Conservation (phyloP, 2,797 vertebrate genomes). For the Gambelia wislizenii region DNA sequence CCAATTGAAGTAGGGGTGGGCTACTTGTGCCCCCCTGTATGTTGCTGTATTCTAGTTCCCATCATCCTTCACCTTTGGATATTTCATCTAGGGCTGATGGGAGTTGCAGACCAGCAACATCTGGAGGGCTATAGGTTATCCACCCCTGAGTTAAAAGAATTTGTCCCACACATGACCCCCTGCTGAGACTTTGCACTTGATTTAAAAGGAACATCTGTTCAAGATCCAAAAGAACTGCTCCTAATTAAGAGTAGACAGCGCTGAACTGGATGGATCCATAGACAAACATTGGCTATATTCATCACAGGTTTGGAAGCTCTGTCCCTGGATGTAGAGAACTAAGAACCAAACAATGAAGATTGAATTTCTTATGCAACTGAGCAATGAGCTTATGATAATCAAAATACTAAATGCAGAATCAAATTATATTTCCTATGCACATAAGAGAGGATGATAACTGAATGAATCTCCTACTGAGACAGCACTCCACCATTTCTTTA, state of each 20-base stretch:
- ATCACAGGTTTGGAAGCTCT: not conserved
- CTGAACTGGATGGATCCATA: not conserved
- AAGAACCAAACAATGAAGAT: not conserved
- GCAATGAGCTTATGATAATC: not conserved
- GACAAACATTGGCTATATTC: not conserved
- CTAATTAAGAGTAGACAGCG: not conserved
- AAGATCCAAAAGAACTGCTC: not conserved
- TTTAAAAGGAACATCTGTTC: too few species aligned
- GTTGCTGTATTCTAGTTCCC: not conserved
- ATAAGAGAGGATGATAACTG: not conserved
- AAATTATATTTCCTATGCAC: fast-evolving
- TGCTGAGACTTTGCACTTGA: too few species aligned
- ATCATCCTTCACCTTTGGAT: not conserved
- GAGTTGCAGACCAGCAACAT: not conserved
- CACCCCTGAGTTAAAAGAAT: too few species aligned
- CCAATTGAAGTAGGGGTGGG: not conserved
- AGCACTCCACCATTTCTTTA: constrained; percentile 17
- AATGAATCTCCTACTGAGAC: constrained; percentile 33
- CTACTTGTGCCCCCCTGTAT: not conserved
- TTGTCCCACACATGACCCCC: too few species aligned
- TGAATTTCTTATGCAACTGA: constrained; percentile 30
- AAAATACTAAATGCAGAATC: not conserved
- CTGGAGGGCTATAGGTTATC: too few species aligned
- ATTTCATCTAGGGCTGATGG: not conserved
- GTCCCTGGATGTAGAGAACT: not conserved